These are phyloP conservation scores for Scaeva pyrastri DNA, from an alignment of 2,888 invertebrate species.

Conservation along the genomic window DNA sequence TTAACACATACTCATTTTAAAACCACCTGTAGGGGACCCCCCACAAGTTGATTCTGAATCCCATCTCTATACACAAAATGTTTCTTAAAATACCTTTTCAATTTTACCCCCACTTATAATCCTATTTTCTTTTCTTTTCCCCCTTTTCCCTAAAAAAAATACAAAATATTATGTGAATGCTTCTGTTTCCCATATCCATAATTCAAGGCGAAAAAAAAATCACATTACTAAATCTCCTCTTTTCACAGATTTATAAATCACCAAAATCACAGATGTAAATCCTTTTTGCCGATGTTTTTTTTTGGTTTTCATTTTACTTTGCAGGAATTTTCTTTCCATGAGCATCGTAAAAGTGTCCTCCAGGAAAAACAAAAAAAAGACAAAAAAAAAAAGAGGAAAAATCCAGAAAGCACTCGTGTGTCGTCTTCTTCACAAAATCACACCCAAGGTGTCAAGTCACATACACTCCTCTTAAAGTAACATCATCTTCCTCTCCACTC, in stretches of 20 bases:
- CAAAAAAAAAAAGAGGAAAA: neutral
- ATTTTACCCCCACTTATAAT: no score
- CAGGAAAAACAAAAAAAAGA: neutral
- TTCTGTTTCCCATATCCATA: neutral
- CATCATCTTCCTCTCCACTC: conserved; percentile 60
- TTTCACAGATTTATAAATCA: conserved; percentile 8
- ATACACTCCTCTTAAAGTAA: conserved; percentile 61
- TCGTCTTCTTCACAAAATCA: conserved; percentile 51
- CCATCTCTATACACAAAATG: no score
- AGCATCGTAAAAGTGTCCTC: conserved; percentile 39
- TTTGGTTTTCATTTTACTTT: no score
- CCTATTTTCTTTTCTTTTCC: no score
- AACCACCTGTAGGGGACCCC: no score
- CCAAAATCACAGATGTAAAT: conserved; percentile 21
- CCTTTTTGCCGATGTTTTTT: neutral
- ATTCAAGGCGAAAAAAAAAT: neutral
- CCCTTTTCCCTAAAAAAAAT: no score
- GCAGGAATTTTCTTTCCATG: neutral
- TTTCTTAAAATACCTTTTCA: no score
- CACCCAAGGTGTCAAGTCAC: conserved; percentile 70
- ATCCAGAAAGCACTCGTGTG: conserved; percentile 21
- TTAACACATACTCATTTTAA: no score
- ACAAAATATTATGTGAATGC: no score
- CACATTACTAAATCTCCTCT: neutral
- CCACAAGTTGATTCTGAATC: no score